phyloP scores from a whole-genome alignment of 2,797 vertebrate species.

The Tadarida brasiliensis region DNA sequence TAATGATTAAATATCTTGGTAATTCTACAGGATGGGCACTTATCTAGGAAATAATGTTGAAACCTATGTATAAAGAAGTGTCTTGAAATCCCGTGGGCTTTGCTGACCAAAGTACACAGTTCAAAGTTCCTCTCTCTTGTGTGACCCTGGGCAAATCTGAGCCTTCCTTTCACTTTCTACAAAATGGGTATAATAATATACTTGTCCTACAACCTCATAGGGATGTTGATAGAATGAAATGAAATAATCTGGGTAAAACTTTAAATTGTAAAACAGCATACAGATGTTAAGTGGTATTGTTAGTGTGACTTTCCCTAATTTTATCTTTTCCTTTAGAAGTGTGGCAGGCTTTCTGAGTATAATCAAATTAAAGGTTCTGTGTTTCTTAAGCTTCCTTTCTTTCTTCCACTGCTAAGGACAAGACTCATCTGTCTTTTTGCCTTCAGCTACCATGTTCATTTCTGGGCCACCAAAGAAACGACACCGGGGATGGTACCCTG shows the following conservation, averaged over 20 bases:
- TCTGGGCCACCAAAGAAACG: conserved; percentile 98
- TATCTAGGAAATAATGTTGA: conserved; percentile 21
- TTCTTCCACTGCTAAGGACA: conserved; percentile 21
- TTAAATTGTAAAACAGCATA: not conserved
- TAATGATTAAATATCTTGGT: not conserved
- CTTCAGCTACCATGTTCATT: conserved; percentile 90
- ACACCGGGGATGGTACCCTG: conserved; percentile 96
- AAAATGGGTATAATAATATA: not conserved
- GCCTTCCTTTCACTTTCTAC: not conserved
- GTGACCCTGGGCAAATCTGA: not conserved
- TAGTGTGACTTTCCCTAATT: conserved; percentile 27
- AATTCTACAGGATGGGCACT: not conserved
- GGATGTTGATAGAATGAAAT: conserved; percentile 26
- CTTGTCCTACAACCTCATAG: not conserved
- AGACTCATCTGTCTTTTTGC: conserved; percentile 57
- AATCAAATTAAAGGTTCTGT: not conserved
- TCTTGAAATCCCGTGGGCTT: conserved; percentile 20
- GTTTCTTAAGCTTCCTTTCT: conserved; percentile 46
- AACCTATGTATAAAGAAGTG: not conserved
- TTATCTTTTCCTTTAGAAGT: not conserved
- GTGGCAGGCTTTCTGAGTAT: not conserved
- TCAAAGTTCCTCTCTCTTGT: conserved; percentile 3
- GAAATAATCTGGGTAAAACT: not conserved
- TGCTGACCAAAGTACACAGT: not conserved
- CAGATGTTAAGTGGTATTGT: not conserved